Base-by-base conservation (phyloP, 2,797 vertebrate species). In the Myotis myotis region DNA sequence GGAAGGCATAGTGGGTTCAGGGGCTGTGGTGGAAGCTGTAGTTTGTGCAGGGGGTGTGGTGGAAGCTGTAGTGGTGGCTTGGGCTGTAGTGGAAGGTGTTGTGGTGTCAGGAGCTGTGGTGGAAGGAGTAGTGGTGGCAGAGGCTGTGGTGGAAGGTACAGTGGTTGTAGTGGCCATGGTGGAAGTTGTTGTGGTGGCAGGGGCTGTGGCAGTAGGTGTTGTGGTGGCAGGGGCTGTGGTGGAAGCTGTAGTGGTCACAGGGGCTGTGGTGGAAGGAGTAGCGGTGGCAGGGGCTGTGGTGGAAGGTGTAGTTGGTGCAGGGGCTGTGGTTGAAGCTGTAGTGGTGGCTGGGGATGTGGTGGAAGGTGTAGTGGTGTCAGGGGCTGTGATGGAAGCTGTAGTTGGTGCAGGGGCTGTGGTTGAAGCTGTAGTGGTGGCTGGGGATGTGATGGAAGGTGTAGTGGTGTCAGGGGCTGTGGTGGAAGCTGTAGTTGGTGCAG, bases 401-500 rank as follows among this genome's bases (percentile, higher is more conserved):
- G 55, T 25, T 55, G 23, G 25, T 0, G 1, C 9, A 4, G 55
- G 2, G 3, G 8, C 8, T 57, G 55, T 25, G 8, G 55, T 25
- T 1, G 55, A 11, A 10, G 22, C 8, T 57, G 55, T 3, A 25
- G 22, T 10, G 55, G 55, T 25, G 0, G 0, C 8, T 9, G 3
- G 5, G 6, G 51, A 19, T 7, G 51, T 10, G 55, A 8, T 25
- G 23, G 9, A 4, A 4, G 0, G 8, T 60, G 57, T 8, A 1
- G 57, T 10, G 51, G 5, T 1, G 2, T 51, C 6, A 7, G 6
- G 2, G 6, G 53, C 7, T 53, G 53, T 20, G 38, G 38, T 38
- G 38, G 6, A 0, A 1, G 53, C 2, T 53, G 53, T 20, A 5
- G 38, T 38, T 38, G 38, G 38, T 38, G 38, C 4, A 4, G 38